Conservation (phyloP, 2,888 invertebrate genomes). For the Mesochorus sp. region DNA sequence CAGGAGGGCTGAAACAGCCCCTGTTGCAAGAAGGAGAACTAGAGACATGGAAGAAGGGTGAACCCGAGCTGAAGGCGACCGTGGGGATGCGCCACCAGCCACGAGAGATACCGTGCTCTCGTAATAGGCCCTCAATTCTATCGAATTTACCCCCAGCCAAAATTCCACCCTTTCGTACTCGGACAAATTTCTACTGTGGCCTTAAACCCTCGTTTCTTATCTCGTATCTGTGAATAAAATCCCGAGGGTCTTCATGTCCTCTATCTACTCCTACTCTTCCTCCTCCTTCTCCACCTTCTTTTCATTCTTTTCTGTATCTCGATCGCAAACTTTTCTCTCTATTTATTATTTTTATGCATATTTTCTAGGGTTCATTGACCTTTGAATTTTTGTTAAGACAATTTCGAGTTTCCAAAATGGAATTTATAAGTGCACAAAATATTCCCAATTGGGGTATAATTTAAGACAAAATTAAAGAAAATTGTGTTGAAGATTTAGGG, state of each 20-base stretch:
- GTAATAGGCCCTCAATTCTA: constrained; percentile 35
- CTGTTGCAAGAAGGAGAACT: background rate
- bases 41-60: constrained; percentile 7
- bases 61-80: constrained; percentile 20
- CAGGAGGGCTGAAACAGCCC: constrained; percentile 29
- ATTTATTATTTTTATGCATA: background rate
- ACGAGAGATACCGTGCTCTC: constrained; percentile 12
- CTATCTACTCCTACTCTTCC: too few species aligned
- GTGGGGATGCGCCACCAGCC: constrained; percentile 51
- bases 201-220: constrained; percentile 27
- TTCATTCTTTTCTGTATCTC: background rate
- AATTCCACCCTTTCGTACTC: constrained; percentile 17
- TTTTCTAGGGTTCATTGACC: constrained; percentile 28
- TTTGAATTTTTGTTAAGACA: background rate
- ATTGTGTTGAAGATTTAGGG: too few species aligned
- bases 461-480: too few species aligned
- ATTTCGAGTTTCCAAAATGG: background rate
- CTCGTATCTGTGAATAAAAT: background rate
- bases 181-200: constrained; percentile 33
- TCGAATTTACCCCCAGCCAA: constrained; percentile 20
- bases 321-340: background rate
- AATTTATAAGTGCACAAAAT: too few species aligned
- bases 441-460: too few species aligned
- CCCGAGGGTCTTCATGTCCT: too few species aligned
- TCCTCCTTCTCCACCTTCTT: constrained; percentile 12